phyloP scores from a whole-genome alignment of 2,797 vertebrate species.

The Avahi laniger region DNA sequence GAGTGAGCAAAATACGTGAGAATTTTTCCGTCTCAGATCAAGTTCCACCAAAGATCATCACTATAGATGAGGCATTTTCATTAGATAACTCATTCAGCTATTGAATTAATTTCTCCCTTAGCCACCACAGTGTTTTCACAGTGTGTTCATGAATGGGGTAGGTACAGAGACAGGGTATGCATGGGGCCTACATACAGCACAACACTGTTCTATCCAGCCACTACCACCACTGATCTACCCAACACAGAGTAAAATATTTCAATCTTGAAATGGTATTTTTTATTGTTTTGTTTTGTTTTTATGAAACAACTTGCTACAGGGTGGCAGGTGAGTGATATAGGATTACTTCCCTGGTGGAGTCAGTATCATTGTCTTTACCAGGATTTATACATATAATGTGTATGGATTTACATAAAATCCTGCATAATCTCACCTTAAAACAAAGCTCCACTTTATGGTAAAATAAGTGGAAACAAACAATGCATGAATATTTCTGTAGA shows the following conservation, averaged over 20 bases:
- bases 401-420: neutral
- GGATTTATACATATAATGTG: neutral
- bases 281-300: no score
- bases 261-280: neutral
- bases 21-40: neutral
- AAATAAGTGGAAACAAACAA: neutral
- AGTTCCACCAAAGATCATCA: neutral
- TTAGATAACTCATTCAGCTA: neutral
- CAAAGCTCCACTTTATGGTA: neutral
- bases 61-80: neutral
- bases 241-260: neutral
- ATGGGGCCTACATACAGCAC: neutral
- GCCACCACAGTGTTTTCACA: neutral
- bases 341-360: neutral
- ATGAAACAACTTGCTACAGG: neutral
- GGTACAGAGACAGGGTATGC: neutral
- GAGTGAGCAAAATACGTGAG: neutral
- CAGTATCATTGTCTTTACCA: neutral
- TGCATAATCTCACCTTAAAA: neutral
- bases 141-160: neutral
- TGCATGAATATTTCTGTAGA: neutral
- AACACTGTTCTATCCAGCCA: neutral
- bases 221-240: neutral
- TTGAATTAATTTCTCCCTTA: neutral
- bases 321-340: neutral